Conservation (phyloP, 2,113 vertebrate genomes). For the Tragelaphus buxtoni region DNA sequence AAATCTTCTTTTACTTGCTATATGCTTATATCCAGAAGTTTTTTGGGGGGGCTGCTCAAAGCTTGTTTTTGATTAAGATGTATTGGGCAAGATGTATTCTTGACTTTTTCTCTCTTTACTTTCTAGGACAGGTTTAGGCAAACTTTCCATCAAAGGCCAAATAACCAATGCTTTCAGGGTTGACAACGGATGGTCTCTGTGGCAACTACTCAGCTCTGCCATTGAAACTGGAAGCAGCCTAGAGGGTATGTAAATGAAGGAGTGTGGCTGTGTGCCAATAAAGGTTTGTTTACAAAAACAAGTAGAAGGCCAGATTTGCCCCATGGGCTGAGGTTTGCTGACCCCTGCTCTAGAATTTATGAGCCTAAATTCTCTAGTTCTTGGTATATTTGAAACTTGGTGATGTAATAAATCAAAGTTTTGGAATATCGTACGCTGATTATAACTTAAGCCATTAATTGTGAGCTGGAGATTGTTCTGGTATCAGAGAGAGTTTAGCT, state of each 20-base stretch:
- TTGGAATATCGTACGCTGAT: neutral
- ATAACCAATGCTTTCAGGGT: neutral
- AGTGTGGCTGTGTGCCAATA: too few species aligned
- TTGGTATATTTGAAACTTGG: neutral
- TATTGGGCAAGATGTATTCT: neutral
- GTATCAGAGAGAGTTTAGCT: neutral
- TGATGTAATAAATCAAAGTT: neutral
- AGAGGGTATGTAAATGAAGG: neutral
- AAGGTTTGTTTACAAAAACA: neutral
- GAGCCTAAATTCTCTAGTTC: neutral
- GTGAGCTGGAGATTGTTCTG: neutral
- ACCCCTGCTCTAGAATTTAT: neutral
- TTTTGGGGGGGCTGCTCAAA: neutral
- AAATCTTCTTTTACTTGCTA: neutral
- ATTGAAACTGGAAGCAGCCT: neutral
- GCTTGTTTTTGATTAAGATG: neutral
- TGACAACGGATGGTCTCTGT: neutral
- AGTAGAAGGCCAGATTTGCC: neutral
- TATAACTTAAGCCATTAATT: neutral
- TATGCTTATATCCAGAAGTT: neutral
- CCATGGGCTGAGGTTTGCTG: neutral
- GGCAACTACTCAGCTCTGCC: neutral
- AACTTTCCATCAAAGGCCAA: neutral
- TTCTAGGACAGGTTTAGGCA: neutral
- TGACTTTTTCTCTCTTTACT: neutral